phyloP scores from a whole-genome alignment of 2,113 vertebrate genomes.

The Colistium nudipinnis region DNA sequence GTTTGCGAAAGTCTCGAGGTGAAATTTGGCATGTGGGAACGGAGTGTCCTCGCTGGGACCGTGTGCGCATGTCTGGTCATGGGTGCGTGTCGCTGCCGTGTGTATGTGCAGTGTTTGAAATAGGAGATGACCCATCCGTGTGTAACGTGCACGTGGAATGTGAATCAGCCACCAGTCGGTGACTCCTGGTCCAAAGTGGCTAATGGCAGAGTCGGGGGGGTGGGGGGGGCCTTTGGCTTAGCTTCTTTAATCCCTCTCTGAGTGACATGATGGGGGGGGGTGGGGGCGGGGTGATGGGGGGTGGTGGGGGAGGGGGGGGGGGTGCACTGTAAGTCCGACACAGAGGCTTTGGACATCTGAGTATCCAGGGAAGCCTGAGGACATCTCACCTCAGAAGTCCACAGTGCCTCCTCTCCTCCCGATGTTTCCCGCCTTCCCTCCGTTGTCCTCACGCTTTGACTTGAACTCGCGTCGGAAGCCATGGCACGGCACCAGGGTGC shows the following conservation, averaged over 20 bases:
- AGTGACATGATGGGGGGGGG: slow-evolving; percentile 62
- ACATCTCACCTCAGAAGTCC: slow-evolving; percentile 15
- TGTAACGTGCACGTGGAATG: slow-evolving; percentile 7
- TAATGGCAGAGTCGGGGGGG: slow-evolving; percentile 38
- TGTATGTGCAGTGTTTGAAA: neutral
- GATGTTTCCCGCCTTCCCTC: neutral
- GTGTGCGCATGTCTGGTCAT: neutral
- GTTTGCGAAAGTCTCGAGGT: neutral
- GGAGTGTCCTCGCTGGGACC: neutral
- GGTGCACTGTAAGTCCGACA: slow-evolving; percentile 39
- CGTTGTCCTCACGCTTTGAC: neutral
- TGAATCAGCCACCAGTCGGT: slow-evolving; percentile 14
- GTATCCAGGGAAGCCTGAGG: slow-evolving; percentile 18
- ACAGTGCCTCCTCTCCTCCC: neutral
- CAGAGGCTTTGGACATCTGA: slow-evolving; percentile 38
- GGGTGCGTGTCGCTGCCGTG: neutral
- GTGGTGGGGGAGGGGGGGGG: too few relatives aligned
- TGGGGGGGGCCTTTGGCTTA: slow-evolving; percentile 59
- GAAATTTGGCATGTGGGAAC: neutral
- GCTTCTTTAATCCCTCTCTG: slow-evolving; percentile 66
- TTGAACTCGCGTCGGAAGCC: slow-evolving; percentile 9
- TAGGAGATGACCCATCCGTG: neutral
- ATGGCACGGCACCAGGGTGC: neutral
- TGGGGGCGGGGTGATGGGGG: too few relatives aligned
- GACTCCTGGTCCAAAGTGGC: slow-evolving; percentile 55